These are phyloP conservation scores for Xenopus petersii DNA, from an alignment of 2,797 vertebrate genomes.

Conservation along the genomic window DNA sequence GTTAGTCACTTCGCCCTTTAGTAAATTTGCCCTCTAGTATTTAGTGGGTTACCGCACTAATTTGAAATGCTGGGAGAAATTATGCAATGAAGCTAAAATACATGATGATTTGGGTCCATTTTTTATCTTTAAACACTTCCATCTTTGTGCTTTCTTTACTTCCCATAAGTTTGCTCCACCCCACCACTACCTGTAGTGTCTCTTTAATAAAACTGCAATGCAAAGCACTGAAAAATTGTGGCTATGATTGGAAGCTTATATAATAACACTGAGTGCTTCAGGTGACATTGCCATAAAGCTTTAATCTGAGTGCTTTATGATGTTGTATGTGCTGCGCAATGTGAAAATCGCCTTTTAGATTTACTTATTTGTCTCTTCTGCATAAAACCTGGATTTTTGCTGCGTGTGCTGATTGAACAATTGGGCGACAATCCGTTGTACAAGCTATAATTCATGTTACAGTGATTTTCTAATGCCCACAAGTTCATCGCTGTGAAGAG, in stretches of 20 bases:
- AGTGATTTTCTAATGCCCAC: conserved; percentile 5
- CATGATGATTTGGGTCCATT: too few relatives aligned
- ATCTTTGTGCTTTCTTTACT: too few relatives aligned
- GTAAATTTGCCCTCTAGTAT: too few relatives aligned
- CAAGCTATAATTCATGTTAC: conserved; percentile 28
- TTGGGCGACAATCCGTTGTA: conserved; percentile 12
- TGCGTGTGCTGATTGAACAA: conserved; percentile 34
- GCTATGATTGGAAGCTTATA: conserved; percentile 1
- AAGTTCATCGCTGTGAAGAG: neutral
- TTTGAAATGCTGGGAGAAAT: too few relatives aligned
- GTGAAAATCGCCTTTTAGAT: conserved; percentile 23
- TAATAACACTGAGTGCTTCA: conserved; percentile 8
- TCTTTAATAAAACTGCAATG: neutral
- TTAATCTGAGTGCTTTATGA: conserved; percentile 31
- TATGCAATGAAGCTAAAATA: too few relatives aligned
- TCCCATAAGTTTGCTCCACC: too few relatives aligned
- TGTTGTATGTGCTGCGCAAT: conserved; percentile 8
- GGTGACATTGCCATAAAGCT: conserved; percentile 17
- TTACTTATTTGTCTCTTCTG: conserved; percentile 23
- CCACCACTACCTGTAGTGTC: neutral
- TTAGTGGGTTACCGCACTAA: too few relatives aligned
- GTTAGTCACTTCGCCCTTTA: too few relatives aligned
- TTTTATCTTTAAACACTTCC: too few relatives aligned
- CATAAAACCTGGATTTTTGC: neutral
- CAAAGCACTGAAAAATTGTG: neutral